Evolutionary conservation across 2,113 vertebrate species (phyloP).

Genomic region (Cavia porcellus): DNA sequence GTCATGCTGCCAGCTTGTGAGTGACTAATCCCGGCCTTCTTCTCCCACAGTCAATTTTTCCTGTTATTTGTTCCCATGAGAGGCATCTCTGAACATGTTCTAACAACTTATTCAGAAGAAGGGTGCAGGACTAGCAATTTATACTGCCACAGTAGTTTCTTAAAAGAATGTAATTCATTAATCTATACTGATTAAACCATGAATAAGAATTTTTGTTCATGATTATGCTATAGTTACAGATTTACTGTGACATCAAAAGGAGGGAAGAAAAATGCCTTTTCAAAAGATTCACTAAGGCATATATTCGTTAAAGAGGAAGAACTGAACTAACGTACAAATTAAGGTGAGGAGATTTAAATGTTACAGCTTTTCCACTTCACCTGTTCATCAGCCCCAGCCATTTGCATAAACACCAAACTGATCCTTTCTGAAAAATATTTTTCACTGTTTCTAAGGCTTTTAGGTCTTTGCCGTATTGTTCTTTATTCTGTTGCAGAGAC

Average conservation of each 20-base stretch:
- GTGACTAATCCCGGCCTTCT: slow-evolving; percentile 71
- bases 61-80: slow-evolving; percentile 55
- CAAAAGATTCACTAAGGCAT: neutral
- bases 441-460: neutral
- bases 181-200: slow-evolving; percentile 61
- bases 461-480: neutral
- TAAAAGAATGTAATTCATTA: slow-evolving; percentile 65
- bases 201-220: slow-evolving; percentile 24
- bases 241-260: slow-evolving; percentile 59
- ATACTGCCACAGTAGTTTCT: slow-evolving; percentile 42
- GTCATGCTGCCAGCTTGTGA: slow-evolving; percentile 47
- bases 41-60: slow-evolving; percentile 64
- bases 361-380: neutral
- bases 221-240: slow-evolving; percentile 9
- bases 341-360: neutral
- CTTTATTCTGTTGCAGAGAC: neutral
- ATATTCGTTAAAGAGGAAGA: neutral
- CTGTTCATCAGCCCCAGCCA: neutral
- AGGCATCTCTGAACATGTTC: slow-evolving; percentile 75
- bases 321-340: slow-evolving; percentile 6
- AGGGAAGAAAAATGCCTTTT: neutral
- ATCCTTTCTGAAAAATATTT: slow-evolving; percentile 23
- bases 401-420: slow-evolving; percentile 25
- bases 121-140: slow-evolving; percentile 62
- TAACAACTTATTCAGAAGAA: slow-evolving; percentile 73